Conservation (phyloP, 2,797 vertebrate genomes). For the Tenualosa thibaudeaui region DNA sequence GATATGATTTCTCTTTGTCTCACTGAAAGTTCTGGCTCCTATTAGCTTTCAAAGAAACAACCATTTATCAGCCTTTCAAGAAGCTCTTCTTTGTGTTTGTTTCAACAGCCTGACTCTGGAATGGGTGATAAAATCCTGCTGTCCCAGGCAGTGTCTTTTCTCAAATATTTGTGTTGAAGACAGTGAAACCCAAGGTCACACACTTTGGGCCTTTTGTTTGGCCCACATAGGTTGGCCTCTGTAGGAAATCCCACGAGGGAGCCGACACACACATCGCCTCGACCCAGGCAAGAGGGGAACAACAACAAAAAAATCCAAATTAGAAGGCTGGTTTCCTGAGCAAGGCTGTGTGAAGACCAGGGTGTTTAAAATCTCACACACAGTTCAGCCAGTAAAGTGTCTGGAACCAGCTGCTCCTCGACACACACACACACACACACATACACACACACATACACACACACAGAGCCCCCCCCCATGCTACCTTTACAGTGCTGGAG, state of each 20-base stretch:
- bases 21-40: not conserved
- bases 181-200: not conserved
- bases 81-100: not conserved
- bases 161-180: not conserved
- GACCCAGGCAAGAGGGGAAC: constrained; percentile 46
- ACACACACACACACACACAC: not conserved
- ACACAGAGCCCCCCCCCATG: constrained; percentile 30
- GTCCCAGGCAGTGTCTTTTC: not conserved
- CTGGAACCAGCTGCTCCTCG: constrained; percentile 69
- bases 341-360: constrained; percentile 32
- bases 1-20: not conserved
- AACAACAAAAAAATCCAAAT: constrained; percentile 61
- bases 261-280: not conserved
- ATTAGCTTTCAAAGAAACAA: not conserved
- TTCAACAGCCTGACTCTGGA: not conserved
- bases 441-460: constrained; percentile 19
- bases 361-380: constrained; percentile 65
- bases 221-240: not conserved
- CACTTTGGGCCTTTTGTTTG: not conserved
- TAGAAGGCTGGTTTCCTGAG: constrained; percentile 54
- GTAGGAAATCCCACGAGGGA: not conserved
- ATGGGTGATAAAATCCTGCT: not conserved
- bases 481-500: constrained; percentile 50
- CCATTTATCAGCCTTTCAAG: not conserved
- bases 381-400: constrained; percentile 33